phyloP scores from a whole-genome alignment of 2,888 invertebrate genomes.

The Ypsolopha scabrella region DNA sequence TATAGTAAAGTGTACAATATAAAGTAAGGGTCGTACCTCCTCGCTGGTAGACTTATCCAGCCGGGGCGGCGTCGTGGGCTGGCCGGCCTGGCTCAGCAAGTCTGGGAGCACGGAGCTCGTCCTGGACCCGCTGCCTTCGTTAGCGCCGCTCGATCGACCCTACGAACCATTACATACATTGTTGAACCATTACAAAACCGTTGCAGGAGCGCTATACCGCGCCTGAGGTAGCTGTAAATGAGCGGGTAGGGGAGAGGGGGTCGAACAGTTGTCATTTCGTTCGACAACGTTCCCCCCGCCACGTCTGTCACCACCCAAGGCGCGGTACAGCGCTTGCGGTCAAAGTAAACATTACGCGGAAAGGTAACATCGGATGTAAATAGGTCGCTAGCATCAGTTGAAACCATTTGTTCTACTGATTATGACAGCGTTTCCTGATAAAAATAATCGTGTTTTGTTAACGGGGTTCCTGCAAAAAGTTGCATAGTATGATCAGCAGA shows the following conservation, averaged over 20 bases:
- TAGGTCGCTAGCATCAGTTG: background rate
- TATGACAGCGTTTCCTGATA: no score
- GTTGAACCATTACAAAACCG: background rate
- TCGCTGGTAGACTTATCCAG: slow-evolving; percentile 95
- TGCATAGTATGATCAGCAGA: no score
- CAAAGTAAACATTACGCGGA: no score
- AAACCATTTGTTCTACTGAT: background rate
- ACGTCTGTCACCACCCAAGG: no score
- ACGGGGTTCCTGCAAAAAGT: no score
- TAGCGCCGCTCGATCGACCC: slow-evolving; percentile 58
- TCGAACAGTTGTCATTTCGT: no score
- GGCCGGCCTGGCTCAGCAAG: slow-evolving; percentile 89
- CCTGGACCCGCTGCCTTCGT: slow-evolving; percentile 77
- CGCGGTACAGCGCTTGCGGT: no score
- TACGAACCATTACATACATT: slow-evolving; percentile 12
- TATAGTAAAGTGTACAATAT: background rate
- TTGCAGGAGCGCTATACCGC: no score
- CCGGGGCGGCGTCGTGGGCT: slow-evolving; percentile 87
- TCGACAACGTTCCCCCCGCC: no score
- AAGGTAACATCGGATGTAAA: background rate
- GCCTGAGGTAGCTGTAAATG: no score
- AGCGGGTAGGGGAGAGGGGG: no score
- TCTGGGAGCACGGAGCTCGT: slow-evolving; percentile 96
- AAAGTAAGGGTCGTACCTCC: slow-evolving; percentile 80
- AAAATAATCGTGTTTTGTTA: no score